Conservation (phyloP, 2,888 invertebrate species). For the Philopedon plagiatum region DNA sequence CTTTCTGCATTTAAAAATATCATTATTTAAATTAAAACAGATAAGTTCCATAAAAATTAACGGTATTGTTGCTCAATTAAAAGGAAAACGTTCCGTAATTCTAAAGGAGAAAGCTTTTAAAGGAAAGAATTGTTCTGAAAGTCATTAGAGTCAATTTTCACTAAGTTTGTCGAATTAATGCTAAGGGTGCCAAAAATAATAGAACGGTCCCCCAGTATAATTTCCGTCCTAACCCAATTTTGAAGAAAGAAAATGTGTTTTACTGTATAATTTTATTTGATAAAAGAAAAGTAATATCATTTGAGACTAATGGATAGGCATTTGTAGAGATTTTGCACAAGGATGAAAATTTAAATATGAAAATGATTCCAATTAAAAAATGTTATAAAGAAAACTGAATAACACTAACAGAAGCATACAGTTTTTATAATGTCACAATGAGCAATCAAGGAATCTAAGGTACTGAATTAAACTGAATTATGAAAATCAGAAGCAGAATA, state of each 20-base stretch:
- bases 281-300: background rate
- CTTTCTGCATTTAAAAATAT: too few species aligned
- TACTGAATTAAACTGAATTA: too few species aligned
- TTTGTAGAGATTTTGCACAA: background rate
- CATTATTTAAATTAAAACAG: background rate
- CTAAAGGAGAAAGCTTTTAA: background rate
- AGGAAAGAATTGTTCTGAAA: constrained; percentile 1
- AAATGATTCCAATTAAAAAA: too few species aligned
- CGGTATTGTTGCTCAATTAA: background rate
- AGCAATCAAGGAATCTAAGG: too few species aligned
- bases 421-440: too few species aligned
- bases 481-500: too few species aligned
- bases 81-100: background rate
- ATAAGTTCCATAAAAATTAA: background rate
- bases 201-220: constrained; percentile 4
- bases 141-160: constrained; percentile 12
- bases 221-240: constrained; percentile 2
- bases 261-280: constrained; percentile 2
- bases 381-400: too few species aligned
- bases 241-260: background rate
- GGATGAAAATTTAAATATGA: too few species aligned
- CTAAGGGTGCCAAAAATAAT: constrained; percentile 10
- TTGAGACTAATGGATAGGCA: background rate
- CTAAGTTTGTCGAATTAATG: constrained; percentile 11
- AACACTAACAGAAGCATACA: too few species aligned